Evolutionary conservation across 2,113 vertebrate genomes (phyloP).

Genomic region (Benthochromis sp.): DNA sequence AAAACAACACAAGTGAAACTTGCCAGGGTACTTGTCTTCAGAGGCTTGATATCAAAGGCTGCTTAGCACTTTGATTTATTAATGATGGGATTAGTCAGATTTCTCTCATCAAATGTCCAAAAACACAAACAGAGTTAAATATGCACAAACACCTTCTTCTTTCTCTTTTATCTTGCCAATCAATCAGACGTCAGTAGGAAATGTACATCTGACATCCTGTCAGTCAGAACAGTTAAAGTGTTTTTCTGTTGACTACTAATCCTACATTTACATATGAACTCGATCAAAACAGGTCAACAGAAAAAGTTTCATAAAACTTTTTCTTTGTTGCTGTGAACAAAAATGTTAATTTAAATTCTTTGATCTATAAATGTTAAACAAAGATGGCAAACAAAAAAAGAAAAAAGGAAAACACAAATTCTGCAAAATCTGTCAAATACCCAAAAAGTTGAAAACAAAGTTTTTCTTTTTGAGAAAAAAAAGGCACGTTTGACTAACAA

Average conservation of each 20-base stretch:
- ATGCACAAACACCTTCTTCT: conserved; percentile 6
- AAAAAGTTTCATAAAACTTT: not conserved
- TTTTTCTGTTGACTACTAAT: not conserved
- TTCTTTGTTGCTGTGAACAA: not conserved
- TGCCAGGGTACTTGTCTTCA: not conserved
- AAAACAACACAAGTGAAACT: not conserved
- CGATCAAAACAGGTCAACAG: not conserved
- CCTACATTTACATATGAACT: not conserved
- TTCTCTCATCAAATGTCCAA: not conserved
- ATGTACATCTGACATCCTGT: not conserved
- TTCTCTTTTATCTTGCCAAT: conserved; percentile 32
- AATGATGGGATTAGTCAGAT: conserved; percentile 1
- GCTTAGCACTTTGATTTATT: conserved; percentile 21
- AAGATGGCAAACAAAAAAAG: not conserved
- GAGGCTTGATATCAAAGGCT: conserved; percentile 19
- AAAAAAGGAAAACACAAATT: not conserved
- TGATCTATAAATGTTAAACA: not conserved
- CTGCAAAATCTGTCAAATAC: not conserved
- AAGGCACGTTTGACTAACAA: not conserved
- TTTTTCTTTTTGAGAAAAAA: not conserved
- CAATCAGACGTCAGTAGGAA: not conserved
- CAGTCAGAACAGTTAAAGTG: not conserved
- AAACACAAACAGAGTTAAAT: conserved; percentile 29
- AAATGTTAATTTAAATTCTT: not conserved
- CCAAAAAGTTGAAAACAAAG: not conserved